Evolutionary conservation across 1,140 invertebrate genomes (phyloP), one percentile per base, ranked within the genome.

Genomic region (Aphelinus certus): DNA sequence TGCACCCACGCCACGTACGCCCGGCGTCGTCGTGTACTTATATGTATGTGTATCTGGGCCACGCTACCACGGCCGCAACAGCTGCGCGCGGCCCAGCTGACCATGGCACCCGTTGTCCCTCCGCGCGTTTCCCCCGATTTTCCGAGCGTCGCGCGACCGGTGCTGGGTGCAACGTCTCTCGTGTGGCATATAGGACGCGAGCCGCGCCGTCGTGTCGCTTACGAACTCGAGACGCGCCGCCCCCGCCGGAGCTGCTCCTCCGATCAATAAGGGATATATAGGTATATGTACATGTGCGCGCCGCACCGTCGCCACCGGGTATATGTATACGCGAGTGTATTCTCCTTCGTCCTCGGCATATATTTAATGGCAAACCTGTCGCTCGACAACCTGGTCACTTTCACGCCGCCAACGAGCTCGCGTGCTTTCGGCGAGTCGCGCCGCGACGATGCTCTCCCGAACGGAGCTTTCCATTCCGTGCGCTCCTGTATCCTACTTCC

Each of bases 361-460:
- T 26, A 26, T 26, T 26, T 26, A 26, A 26, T 26, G 26, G 26
- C 26, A 26, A 26, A 26, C 26, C 26, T 26, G 26, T 26, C 26
- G 26, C 26, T 26, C 26, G 26, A 26, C 26, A 26, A 26, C 26
- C 26, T 26, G 26, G 26, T 26, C 26, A 0, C 26, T 26, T 26
- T 26, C 26, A 26, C 26, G 26, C 26, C 26, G 26, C 26, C 26
- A 26, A 26, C 26, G 26, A 26, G 26, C 45, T 47, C 46, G 46
- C 61, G 7, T 64, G 64, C 49, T 64, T 75, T 72, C 75, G 56
- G 53, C 69, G 63, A 48, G 6, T 46, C 65, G 53, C 65, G 65
- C 43, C 42, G 60, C 58, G 69, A 26, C 57, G 7, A 10, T 26
- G 26, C 26, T 26, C 26, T 26, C 26, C 26, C 26, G 26, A 26